Evolutionary conservation across 1,140 invertebrate species (phyloP).

Genomic region (Drosophila orosa): DNA sequence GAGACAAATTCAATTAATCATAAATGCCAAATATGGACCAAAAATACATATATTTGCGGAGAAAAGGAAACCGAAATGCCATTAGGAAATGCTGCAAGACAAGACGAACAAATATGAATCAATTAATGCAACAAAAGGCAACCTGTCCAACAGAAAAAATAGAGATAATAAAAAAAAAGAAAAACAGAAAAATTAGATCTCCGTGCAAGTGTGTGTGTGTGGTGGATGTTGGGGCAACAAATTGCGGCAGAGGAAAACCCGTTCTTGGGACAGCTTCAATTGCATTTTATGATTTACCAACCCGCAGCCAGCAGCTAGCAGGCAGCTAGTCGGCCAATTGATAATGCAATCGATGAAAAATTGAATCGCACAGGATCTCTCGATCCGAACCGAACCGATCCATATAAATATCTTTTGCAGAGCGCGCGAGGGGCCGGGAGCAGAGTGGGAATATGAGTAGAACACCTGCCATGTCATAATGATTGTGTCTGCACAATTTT

Average conservation of each 20-base stretch:
- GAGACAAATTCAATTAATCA: constrained; percentile 71
- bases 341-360: constrained; percentile 76
- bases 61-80: constrained; percentile 58
- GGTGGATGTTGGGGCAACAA: constrained; percentile 52
- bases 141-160: constrained; percentile 37
- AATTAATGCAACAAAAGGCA: constrained; percentile 80
- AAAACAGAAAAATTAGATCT: constrained; percentile 12
- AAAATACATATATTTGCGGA: constrained; percentile 33
- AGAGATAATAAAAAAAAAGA: constrained; percentile 9
- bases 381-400: constrained; percentile 21
- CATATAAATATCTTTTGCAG: constrained; percentile 44
- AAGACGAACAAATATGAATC: constrained; percentile 74
- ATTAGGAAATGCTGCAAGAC: constrained; percentile 56
- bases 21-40: constrained; percentile 60
- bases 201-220: constrained; percentile 2
- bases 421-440: no score
- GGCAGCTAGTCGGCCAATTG: constrained; percentile 61
- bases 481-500: constrained; percentile 73
- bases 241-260: constrained; percentile 68
- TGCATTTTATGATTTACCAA: constrained; percentile 70
- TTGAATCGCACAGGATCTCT: constrained; percentile 47
- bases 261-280: constrained; percentile 76
- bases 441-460: constrained; percentile 19
- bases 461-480: constrained; percentile 62
- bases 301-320: constrained; percentile 31